Percentiles rank a stretch among this genome's conserved stretches.
Evolutionary conservation across 2,113 vertebrate genomes (phyloP).

Genomic region (Apodemus sylvaticus): DNA sequence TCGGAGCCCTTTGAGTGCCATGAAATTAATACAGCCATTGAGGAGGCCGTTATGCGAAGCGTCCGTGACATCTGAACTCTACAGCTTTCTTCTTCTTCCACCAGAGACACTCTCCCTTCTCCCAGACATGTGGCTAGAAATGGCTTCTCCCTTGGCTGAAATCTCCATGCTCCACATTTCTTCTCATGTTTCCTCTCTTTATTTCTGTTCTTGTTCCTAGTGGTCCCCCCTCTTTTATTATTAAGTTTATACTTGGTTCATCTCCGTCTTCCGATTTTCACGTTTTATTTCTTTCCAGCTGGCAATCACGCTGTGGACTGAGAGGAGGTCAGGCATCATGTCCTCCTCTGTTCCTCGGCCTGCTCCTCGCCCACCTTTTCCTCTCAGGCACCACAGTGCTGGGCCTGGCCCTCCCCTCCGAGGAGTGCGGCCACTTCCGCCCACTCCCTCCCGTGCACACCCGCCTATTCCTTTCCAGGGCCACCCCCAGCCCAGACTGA

Average conservation of each 20-base stretch:
- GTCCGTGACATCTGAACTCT: neutral
- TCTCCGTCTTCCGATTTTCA: neutral
- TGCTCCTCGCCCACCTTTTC: neutral
- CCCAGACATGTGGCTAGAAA: neutral
- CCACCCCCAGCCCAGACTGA: neutral
- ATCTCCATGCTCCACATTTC: neutral
- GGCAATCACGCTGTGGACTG: neutral
- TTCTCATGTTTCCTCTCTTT: neutral
- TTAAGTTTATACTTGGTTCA: neutral
- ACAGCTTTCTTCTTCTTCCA: neutral
- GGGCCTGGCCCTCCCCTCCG: neutral
- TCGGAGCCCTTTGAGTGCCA: neutral
- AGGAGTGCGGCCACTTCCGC: too few species aligned
- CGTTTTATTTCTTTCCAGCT: neutral
- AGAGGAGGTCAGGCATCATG: neutral
- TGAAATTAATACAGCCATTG: slow-evolving; percentile 31
- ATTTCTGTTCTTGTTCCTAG: neutral
- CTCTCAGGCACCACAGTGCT: neutral
- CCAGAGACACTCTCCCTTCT: neutral
- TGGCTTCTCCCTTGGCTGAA: neutral
- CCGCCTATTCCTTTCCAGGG: neutral
- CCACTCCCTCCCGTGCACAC: too few species aligned
- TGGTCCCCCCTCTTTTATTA: neutral
- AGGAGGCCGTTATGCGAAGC: neutral
- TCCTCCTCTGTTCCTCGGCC: too few species aligned